Base-by-base conservation (phyloP, 2,888 invertebrate species). In the Diaprepes abbreviatus region DNA sequence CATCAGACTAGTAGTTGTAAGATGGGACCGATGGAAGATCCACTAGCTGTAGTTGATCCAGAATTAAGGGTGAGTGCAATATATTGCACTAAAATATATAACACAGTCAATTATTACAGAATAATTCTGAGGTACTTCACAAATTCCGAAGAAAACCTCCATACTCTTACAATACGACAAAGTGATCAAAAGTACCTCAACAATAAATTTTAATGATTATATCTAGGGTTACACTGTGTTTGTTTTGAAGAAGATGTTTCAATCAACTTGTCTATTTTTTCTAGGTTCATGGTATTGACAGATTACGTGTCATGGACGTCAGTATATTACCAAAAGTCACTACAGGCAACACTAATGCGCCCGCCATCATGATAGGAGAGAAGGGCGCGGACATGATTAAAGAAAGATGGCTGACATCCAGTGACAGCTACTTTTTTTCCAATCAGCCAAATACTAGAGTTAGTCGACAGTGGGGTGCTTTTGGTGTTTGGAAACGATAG, bases 291-390 rank as follows among this genome's bases (percentile, higher is more conserved):
- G 91, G 91, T 0, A 82, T 92, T 1, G 88, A 88, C 78, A 84
- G 89, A 0, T 84, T 92, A 19, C 85, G 92, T 5, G 91, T 92
- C 45, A 90, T 90, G 1, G 92, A 92, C 80, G 89, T 91, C 1
- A 90, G 90, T 75, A 85, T 91, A 57, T 90, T 92, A 89, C 92
- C 91, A 1, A 79, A 85, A 0, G 89, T 89, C 1, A 83, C 88
- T 6, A 89, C 90, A 0, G 90, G 90, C 28, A 90, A 91, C 82
- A 91, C 91, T 48, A 90, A 91, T 82, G 91, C 91, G n/a, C 90
- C 91, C 2, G 83, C 86, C 69, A 86, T 91, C 73, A 91, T 91
- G 91, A 87, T 91, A 50, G 91, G 86, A 0, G 91, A 91, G 78
- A 88, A 90, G 60, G 90, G 87, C 1, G 86, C 89, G 0, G 90